Evolutionary conservation across 1,140 invertebrate species (phyloP), one percentile per base, ranked within the genome.

Genomic region (Magallana gigas): DNA sequence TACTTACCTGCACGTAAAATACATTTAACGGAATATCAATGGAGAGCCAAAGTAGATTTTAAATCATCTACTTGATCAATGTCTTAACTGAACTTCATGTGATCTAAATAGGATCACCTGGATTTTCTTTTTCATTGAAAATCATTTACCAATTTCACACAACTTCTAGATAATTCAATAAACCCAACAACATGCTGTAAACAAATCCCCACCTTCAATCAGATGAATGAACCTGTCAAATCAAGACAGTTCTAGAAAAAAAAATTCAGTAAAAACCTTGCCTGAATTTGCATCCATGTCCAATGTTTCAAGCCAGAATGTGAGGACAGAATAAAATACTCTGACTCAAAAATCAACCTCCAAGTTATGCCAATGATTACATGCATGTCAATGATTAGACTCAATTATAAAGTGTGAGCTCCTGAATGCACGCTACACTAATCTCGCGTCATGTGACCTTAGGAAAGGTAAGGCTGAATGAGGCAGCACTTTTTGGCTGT

Each of bases 401-500:
- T 76, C 68, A 76, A 76, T 76, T 76, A 76, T 76, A 29, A 76
- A 76, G 57, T 83, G 81, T 57, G 48, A 83, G 57, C 48, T 83
- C 48, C 57, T 57, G 81, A 58, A 83, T n/a, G 48, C 81, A 83
- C 81, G 81, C 81, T 83, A 83, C 48, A 83, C 81, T 83, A 83
- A 83, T 83, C 57, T 83, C 81, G 57, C 48, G 81, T 83, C 81
- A 83, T 83, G 81, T 83, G 81, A 83, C 57, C 81, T 57, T 57
- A 57, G 16, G 48, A 83, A 58, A 57, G 57, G 48, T 58, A 83
- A 83, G 48, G n/a, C 81, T 83, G 48, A 83, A 83, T 83, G 81
- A 83, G 81, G 48, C 81, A 83, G 81, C 81, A 83, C 57, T 57
- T 83, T 83, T 83, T 58, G 57, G 81, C 81, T 83, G 48, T 83